phyloP scores from a whole-genome alignment of 1,140 invertebrate species.

The Pissodes strobi region DNA sequence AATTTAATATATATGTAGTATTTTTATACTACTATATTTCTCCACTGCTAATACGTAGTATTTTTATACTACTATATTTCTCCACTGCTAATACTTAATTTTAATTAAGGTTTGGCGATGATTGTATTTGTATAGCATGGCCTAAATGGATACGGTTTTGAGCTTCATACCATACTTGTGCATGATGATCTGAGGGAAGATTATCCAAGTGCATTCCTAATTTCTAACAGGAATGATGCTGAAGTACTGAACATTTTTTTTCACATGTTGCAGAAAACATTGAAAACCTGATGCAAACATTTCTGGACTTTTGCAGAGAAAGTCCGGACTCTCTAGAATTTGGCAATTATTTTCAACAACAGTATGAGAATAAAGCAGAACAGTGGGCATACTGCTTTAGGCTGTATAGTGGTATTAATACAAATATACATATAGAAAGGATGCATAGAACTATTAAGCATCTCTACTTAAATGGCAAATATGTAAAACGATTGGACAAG shows the following conservation, averaged over 20 bases:
- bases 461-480: no score
- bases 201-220: constrained; percentile 11
- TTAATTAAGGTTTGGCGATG: constrained; percentile 8
- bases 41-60: no score
- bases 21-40: no score
- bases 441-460: constrained; percentile 28
- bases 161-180: constrained; percentile 22
- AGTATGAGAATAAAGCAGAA: no score
- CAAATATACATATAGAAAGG: no score
- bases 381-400: constrained; percentile 31
- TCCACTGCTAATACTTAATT: not conserved
- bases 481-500: no score
- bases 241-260: constrained; percentile 22
- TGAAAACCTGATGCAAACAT: no score
- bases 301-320: no score
- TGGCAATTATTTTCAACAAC: no score
- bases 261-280: constrained; percentile 1
- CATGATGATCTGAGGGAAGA: constrained; percentile 26
- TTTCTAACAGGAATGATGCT: constrained; percentile 21
- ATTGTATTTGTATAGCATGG: constrained; percentile 35
- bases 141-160: constrained; percentile 20
- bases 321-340: no score
- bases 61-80: no score
- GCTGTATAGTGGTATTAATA: constrained; percentile 5
- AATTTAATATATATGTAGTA: no score